Percentiles rank a stretch among this genome's conserved stretches.
phyloP scores from a whole-genome alignment of 2,113 vertebrate genomes.

The Deroptyus accipitrinus region DNA sequence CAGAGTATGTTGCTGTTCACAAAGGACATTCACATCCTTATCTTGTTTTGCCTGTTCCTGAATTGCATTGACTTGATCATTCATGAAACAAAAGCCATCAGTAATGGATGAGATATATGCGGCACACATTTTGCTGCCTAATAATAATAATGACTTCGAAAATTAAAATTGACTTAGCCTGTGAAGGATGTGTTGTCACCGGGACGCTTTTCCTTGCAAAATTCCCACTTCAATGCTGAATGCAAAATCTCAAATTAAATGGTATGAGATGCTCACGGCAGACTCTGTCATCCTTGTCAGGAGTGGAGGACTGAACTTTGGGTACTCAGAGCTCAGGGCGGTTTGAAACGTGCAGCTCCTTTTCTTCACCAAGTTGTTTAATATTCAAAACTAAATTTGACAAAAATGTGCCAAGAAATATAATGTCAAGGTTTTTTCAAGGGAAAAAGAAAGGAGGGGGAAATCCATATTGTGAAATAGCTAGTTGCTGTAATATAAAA shows the following conservation, averaged over 20 bases:
- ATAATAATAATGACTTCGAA: background rate
- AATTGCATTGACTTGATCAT: background rate
- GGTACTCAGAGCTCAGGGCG: background rate
- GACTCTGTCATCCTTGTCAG: constrained; percentile 9
- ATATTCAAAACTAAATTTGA: background rate
- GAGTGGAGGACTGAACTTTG: background rate
- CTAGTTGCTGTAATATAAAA: background rate
- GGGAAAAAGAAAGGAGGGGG: background rate
- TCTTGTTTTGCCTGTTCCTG: background rate
- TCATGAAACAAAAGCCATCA: background rate
- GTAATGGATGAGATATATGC: background rate
- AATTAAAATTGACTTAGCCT: background rate
- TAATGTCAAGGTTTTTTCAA: background rate
- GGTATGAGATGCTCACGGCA: background rate
- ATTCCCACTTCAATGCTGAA: background rate
- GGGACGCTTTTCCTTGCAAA: background rate
- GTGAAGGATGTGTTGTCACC: background rate
- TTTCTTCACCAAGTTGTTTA: background rate
- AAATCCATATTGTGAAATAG: background rate
- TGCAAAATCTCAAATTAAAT: background rate
- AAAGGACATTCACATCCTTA: background rate
- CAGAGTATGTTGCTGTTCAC: rapidly evolving
- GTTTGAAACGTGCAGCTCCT: background rate
- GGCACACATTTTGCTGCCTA: background rate
- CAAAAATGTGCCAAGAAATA: background rate